Conservation (phyloP, 2,888 invertebrate species). For the Leptinotarsa juncta region DNA sequence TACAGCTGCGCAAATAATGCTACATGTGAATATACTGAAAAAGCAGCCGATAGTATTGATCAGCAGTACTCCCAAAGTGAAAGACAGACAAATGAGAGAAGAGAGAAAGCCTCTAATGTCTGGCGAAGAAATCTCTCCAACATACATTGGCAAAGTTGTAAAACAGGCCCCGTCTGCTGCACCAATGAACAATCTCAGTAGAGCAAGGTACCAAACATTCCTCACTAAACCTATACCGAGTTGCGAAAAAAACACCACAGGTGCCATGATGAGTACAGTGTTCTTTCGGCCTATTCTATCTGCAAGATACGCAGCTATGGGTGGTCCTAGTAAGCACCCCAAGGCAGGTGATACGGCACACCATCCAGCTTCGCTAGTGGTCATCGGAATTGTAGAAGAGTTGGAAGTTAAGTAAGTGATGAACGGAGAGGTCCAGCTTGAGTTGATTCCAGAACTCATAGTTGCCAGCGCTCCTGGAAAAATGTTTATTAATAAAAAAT, state of each 20-base stretch:
- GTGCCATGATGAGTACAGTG: constrained; percentile 66
- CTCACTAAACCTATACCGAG: constrained; percentile 7
- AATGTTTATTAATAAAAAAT: not conserved
- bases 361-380: constrained; percentile 70
- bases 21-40: constrained; percentile 67
- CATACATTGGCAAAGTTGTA: constrained; percentile 70
- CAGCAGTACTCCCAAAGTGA: constrained; percentile 71
- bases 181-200: constrained; percentile 68
- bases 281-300: constrained; percentile 75
- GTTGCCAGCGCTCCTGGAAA: constrained; percentile 51
- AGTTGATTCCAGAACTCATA: constrained; percentile 63
- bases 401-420: constrained; percentile 68
- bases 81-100: constrained; percentile 70
- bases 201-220: constrained; percentile 37
- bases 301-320: constrained; percentile 73
- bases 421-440: constrained; percentile 74
- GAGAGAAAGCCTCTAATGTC: constrained; percentile 72
- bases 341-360: constrained; percentile 75
- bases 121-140: constrained; percentile 73
- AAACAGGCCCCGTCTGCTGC: constrained; percentile 67
- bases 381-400: constrained; percentile 58
- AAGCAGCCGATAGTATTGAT: constrained; percentile 70
- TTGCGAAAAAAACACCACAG: constrained; percentile 21
- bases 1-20: constrained; percentile 65
- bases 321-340: constrained; percentile 73